Conservation (phyloP, 2,113 vertebrate genomes). For the Ictalurus furcatus region DNA sequence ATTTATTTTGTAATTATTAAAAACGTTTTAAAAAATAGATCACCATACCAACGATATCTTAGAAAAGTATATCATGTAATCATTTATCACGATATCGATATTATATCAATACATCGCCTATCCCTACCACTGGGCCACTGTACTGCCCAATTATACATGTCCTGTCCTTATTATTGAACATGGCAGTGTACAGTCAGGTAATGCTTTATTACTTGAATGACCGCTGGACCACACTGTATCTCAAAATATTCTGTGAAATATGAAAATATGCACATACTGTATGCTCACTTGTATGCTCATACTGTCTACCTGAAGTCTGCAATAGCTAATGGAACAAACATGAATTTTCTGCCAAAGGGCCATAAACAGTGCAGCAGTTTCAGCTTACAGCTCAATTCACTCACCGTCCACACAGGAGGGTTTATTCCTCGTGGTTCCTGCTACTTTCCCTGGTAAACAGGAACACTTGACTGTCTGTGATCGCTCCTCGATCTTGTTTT, state of each 20-base stretch:
- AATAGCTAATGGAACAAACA: background rate
- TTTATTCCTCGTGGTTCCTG: conserved; percentile 80
- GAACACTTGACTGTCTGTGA: conserved; percentile 84
- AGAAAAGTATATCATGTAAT: no score
- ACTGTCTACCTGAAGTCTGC: background rate
- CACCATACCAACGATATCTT: no score
- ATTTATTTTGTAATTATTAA: no score
- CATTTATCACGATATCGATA: no score
- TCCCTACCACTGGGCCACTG: background rate
- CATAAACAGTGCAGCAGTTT: background rate
- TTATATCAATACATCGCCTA: no score
- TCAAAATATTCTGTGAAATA: background rate
- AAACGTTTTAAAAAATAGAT: no score
- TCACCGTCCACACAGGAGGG: conserved; percentile 82
- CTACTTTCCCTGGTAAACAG: conserved; percentile 81
- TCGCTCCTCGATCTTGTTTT: conserved; percentile 81
- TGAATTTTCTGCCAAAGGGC: background rate
- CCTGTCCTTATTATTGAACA: conserved; percentile 9
- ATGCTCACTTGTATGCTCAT: background rate
- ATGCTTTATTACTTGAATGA: background rate
- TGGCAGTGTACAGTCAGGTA: background rate
- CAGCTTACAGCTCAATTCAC: conserved; percentile 39
- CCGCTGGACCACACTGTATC: background rate
- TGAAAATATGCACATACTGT: background rate
- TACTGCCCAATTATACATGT: conserved; percentile 6